These are phyloP conservation scores for Exaiptasia diaphana DNA, from an alignment of 64 coral and sea anemone genomes.

Conservation along the genomic window DNA sequence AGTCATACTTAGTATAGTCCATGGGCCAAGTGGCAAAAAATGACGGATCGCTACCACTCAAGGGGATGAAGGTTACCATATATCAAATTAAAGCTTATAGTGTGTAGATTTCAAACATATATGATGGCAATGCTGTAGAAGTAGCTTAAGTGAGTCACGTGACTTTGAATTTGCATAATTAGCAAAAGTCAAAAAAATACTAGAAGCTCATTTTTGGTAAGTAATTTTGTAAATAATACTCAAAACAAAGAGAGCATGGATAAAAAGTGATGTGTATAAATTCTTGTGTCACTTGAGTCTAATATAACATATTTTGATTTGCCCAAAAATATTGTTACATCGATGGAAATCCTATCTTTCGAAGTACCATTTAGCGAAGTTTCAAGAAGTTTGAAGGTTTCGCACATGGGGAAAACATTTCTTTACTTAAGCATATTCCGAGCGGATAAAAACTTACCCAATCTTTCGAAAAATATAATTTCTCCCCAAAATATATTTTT, in stretches of 20 bases:
- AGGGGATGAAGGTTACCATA: conserved; percentile 17
- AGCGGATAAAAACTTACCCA: too few species aligned
- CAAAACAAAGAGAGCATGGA: neutral
- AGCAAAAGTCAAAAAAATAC: neutral
- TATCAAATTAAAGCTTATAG: conserved; percentile 26
- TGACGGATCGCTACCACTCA: conserved; percentile 9
- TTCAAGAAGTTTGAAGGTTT: too few species aligned
- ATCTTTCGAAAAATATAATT: too few species aligned
- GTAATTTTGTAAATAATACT: neutral
- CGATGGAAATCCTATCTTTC: too few species aligned
- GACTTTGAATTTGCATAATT: neutral
- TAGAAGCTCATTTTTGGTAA: neutral
- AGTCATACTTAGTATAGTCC: neutral
- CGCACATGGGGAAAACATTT: too few species aligned
- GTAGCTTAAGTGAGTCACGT: conserved; percentile 15
- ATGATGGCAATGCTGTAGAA: conserved; percentile 10
- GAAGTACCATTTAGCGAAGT: too few species aligned
- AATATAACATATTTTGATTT: too few species aligned
- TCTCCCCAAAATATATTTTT: too few species aligned
- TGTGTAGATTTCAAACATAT: conserved; percentile 31
- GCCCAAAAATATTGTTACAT: too few species aligned
- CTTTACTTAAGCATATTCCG: too few species aligned
- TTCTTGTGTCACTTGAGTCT: neutral
- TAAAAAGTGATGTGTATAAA: neutral
- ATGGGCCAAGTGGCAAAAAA: conserved; percentile 23